Evolutionary conservation across 2,888 invertebrate genomes (phyloP).

Genomic region (Chrysolina haemoptera): DNA sequence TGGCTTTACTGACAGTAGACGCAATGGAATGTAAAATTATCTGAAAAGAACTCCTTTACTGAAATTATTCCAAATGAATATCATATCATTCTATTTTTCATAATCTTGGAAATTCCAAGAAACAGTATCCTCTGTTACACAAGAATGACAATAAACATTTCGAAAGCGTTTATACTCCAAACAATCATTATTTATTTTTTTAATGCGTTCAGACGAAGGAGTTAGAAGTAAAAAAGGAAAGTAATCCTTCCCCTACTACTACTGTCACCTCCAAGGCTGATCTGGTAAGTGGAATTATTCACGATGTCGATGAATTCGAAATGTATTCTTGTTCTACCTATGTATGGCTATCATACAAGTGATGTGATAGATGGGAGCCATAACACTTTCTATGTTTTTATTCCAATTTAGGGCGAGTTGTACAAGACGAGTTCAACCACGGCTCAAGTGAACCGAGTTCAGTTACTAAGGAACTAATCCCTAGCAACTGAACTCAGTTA

Average conservation of each 20-base stretch:
- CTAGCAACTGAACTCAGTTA: too few relatives aligned
- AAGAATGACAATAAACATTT: too few relatives aligned
- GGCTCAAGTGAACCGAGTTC: too few relatives aligned
- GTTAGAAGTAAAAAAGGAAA: conserved; percentile 55
- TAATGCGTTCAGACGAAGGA: conserved; percentile 53
- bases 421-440: too few relatives aligned
- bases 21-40: too few relatives aligned
- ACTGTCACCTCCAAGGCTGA: conserved; percentile 49
- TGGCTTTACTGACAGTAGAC: too few relatives aligned
- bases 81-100: background rate
- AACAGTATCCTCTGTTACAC: background rate
- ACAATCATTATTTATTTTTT: conserved; percentile 16
- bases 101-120: background rate
- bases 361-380: too few relatives aligned
- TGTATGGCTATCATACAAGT: too few relatives aligned
- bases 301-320: background rate
- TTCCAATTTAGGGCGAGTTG: too few relatives aligned
- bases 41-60: background rate
- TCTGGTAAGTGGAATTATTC: conserved; percentile 48
- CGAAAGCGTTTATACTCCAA: too few relatives aligned
- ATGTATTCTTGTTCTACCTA: background rate
- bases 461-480: too few relatives aligned
- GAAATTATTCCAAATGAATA: background rate
- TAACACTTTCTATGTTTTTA: too few relatives aligned
- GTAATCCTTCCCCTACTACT: conserved; percentile 50